Conservation (phyloP, 2,888 invertebrate genomes). For the Linyphia triangularis region DNA sequence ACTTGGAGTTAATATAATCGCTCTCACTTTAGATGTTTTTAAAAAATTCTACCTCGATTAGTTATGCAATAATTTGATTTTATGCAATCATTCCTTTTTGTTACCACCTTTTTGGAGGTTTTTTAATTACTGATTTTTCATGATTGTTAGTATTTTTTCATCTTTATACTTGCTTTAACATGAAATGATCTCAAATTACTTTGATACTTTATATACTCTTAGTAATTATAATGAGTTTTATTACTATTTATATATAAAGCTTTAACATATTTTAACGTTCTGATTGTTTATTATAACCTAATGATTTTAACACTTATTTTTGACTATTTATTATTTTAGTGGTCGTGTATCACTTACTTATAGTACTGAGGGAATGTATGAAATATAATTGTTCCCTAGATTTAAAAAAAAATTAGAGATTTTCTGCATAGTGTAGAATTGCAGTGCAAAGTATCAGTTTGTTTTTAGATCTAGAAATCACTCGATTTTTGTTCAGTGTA, state of each 20-base stretch:
- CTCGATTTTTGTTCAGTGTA: slow-evolving; percentile 63
- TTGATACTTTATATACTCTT: slow-evolving; percentile 64
- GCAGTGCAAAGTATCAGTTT: slow-evolving; percentile 59
- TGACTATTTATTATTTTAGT: slow-evolving; percentile 56
- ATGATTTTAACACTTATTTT: slow-evolving; percentile 64
- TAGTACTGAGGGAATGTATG: slow-evolving; percentile 33
- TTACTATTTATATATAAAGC: slow-evolving; percentile 44
- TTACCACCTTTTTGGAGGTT: slow-evolving; percentile 55
- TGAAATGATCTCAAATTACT: slow-evolving; percentile 69
- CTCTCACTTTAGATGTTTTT: slow-evolving; percentile 66
- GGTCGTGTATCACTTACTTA: slow-evolving; percentile 41
- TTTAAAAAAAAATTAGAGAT: slow-evolving; percentile 25
- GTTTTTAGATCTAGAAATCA: slow-evolving; percentile 56
- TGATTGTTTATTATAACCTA: slow-evolving; percentile 61
- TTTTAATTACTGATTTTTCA: slow-evolving; percentile 63
- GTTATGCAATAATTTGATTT: slow-evolving; percentile 70
- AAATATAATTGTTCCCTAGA: slow-evolving; percentile 40
- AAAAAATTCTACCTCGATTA: slow-evolving; percentile 71
- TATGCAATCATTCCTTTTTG: slow-evolving; percentile 75
- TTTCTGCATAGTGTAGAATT: slow-evolving; percentile 47
- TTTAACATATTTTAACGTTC: slow-evolving; percentile 63
- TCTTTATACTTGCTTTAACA: slow-evolving; percentile 47
- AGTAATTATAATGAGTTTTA: slow-evolving; percentile 70
- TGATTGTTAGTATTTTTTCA: slow-evolving; percentile 61
- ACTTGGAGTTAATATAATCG: slow-evolving; percentile 49